Base-by-base conservation (phyloP, 2,113 vertebrate genomes). In the Paedocypris sp. region DNA sequence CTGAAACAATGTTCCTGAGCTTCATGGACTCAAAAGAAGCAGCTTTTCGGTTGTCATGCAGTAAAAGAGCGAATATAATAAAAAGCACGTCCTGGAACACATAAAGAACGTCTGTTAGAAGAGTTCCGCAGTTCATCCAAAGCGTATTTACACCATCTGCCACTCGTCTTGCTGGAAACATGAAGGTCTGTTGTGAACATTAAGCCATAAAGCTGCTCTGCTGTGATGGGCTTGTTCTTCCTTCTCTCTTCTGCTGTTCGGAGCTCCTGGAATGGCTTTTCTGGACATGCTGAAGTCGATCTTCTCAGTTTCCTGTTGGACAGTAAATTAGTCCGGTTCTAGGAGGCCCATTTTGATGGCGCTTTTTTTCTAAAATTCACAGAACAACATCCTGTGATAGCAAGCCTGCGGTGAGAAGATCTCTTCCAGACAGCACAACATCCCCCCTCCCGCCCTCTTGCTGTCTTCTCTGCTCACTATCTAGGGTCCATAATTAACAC, bases 101-200 rank as follows among this genome's bases (percentile, higher is more conserved):
- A 29, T 42, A 56, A 56, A 56, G 36, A 19, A 43, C n/a, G 28
- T 63, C 39, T 49, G 41, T 46, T 33, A 12, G 48, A 12, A 18
- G 23, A 12, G 25, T 20, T 42, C 52, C 48, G 41, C 59, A 62
- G 63, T 71, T 66, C 57, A 71, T 36, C 25, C 39, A 6, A 57
- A 62, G 41, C 68, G 59, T 58, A 62, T 49, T 67, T 33, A 32
- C 26, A 26, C 68, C 59, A 71, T 71, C 59, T 71, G 68, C 20
- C 59, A 49, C 12, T 39, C 52, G 47, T 50, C 58, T 13, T 39
- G 28, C 7, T 42, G 25, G 11, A 47, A 45, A 52, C 47, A 50
- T 32, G 16, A 16, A 62, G 18, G 42, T 62, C 49, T 54, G 61
- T 29, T 36, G 13, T 43, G 20, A 61, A 57, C 46, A 51, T 42